Evolutionary conservation across 1,140 invertebrate species (phyloP), one percentile per base, ranked within the genome.

Genomic region (Hycleus phaleratus): DNA sequence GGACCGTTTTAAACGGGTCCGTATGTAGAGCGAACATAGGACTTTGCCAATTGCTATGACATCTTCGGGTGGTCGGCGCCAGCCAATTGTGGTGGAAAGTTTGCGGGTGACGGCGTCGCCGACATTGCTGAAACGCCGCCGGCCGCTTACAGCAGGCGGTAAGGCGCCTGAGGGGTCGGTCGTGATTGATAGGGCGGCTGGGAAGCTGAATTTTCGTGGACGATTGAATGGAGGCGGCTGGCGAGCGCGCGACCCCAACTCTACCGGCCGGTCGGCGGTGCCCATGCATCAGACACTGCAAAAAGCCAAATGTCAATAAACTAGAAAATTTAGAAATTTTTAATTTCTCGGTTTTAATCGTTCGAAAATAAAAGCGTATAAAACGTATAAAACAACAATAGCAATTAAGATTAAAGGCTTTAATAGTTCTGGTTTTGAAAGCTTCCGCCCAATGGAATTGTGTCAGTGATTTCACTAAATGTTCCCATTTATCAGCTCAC

Each of bases 41-140:
- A 59, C 63, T 45, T 60, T 49, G 2, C 66, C 84, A 80, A 76
- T 83, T 71, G 3, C 77, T 72, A 82, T 77, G 1, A 82, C 79
- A 45, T 84, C 78, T 57, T 82, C 77, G 0, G 79, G 73, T 6
- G 81, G 78, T 38, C 77, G 70, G 49, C 82, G 75, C 85, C 84
- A 87, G 5, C 84, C 83, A 40, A 86, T 85, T 0, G 83, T 85
- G n/a, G 81, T 80, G 11, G 84, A 86, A 24, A 88, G 71, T 65
- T 87, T 87, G 38, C 85, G 71, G 2, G 81, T 78, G 1, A 87
- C 83, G 1, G 79, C 84, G 68, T 85, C 85, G 62, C 85, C 81
- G 7, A 87, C 85, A 64, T 86, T 86, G 67, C 84, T 86, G 46
- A 87, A 79, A 40, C 84, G 72, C 43, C 85, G 73, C 48, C 54